These are phyloP conservation scores for Cryptocheilus praepositus DNA, from an alignment of 2,888 invertebrate species.

Conservation along the genomic window DNA sequence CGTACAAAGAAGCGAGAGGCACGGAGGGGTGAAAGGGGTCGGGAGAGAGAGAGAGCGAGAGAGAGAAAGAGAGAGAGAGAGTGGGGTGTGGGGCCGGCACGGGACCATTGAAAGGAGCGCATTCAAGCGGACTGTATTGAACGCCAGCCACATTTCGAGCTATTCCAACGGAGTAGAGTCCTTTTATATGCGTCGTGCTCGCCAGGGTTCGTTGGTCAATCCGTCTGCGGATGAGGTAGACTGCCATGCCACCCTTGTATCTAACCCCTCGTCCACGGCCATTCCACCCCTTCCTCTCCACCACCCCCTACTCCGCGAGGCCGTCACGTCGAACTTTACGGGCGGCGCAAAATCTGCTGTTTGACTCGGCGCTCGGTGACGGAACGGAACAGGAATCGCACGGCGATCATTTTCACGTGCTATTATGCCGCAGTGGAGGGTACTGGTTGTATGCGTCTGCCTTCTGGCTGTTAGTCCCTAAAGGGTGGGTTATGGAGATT, in stretches of 20 bases:
- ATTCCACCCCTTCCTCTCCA: not conserved
- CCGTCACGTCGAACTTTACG: too few relatives aligned
- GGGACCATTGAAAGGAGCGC: conserved; percentile 58
- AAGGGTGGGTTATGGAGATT: too few relatives aligned
- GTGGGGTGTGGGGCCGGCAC: conserved; percentile 30
- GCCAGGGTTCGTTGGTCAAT: conserved; percentile 54
- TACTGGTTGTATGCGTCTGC: too few relatives aligned
- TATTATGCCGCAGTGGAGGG: too few relatives aligned
- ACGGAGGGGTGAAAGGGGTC: not conserved
- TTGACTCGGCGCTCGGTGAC: too few relatives aligned
- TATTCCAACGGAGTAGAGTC: conserved; percentile 45
- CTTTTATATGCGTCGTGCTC: conserved; percentile 53
- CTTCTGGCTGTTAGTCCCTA: too few relatives aligned
- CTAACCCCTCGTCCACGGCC: conserved; percentile 3
- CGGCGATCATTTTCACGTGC: too few relatives aligned
- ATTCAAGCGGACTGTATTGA: conserved; percentile 64
- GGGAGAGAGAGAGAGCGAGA: not conserved
- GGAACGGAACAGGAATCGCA: too few relatives aligned
- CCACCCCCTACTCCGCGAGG: not conserved
- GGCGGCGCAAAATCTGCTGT: too few relatives aligned
- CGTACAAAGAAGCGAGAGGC: not conserved
- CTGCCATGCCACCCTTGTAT: conserved; percentile 20
- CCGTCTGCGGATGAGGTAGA: conserved; percentile 44
- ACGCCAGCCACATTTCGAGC: conserved; percentile 60
- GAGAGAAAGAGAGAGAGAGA: conserved; percentile 19